Percentiles rank a stretch among this genome's conserved stretches.
Conservation (phyloP, 1,140 invertebrate genomes). For the Anastrepha obliqua region DNA sequence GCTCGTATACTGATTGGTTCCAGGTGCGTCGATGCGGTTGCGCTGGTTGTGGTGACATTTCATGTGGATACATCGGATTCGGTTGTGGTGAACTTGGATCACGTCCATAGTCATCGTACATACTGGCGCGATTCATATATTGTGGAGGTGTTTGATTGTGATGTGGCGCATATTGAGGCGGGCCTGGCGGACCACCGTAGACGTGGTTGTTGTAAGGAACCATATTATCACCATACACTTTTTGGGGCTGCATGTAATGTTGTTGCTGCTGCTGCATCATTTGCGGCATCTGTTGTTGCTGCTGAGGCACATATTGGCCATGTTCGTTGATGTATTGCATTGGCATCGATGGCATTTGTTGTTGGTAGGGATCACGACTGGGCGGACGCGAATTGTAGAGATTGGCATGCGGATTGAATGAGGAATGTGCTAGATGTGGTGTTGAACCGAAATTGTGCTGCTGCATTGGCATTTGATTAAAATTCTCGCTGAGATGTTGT, state of each 20-base stretch:
- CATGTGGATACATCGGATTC: conserved; percentile 85
- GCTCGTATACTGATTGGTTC: conserved; percentile 79
- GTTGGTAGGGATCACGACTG: conserved; percentile 72
- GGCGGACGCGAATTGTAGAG: conserved; percentile 71
- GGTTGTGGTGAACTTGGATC: conserved; percentile 57
- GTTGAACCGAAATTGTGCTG: conserved; percentile 77
- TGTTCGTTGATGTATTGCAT: conserved; percentile 73
- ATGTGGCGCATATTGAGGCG: conserved; percentile 53
- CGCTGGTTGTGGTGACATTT: conserved; percentile 76
- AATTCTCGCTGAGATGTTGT: conserved; percentile 76
- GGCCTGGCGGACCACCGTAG: conserved; percentile 30
- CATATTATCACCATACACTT: conserved; percentile 67
- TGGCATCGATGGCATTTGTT: conserved; percentile 65
- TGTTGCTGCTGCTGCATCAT: conserved; percentile 55
- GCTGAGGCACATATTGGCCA: conserved; percentile 69
- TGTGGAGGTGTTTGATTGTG: conserved; percentile 76
- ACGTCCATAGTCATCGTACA: conserved; percentile 68
- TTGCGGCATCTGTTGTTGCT: conserved; percentile 56
- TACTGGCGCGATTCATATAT: conserved; percentile 76
- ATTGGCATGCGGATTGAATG: conserved; percentile 68
- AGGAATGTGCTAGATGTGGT: conserved; percentile 76
- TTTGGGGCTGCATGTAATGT: conserved; percentile 65
- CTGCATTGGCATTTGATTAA: conserved; percentile 69
- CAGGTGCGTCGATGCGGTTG: conserved; percentile 82
- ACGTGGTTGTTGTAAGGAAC: conserved; percentile 68